Evolutionary conservation across 2,888 invertebrate genomes (phyloP), one percentile per base, ranked within the genome.

Genomic region (Invenusta paracnida): DNA sequence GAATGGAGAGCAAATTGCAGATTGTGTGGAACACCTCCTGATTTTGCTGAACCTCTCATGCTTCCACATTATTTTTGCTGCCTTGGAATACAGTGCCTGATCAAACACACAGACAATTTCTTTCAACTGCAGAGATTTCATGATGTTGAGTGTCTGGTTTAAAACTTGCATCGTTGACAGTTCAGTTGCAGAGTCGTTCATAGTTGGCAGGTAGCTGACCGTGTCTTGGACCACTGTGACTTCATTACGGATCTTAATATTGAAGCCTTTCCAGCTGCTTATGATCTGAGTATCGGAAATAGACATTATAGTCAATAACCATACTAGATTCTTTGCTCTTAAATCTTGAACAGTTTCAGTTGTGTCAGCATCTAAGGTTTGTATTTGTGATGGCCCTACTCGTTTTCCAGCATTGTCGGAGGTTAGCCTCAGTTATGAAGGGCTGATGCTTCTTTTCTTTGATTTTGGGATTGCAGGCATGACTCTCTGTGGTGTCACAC

Each of bases 31-130:
- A 88, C 5, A 27, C 82, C 30, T 88, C 88, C 88, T 31, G 23
- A 89, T 67, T 27, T 30, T 66, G 81, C 67, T 29, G 48, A 85
- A 86, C 82, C 73, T 82, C n/a, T 87, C 66, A 81, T 88, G 84
- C 73, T 87, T 88, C 88, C 87, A 88, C 0, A 85, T 48, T 0
- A 89, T 85, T 79, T 88, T 87, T n/a, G 87, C 83, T 67, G 87
- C 88, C 83, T 88, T 89, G n/a, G 88, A 86, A 87, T 86, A 88
- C 29, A 88, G 84, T 48, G 88, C 88, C 86, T 89, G 87, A 83
- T 88, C 87, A 23, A 88, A 81, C 17, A 87, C 85, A 82, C 48
- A 0, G 31, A 82, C 82, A 30, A 27, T 82, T 30, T 82, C 31
- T 29, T 82, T 30, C 11, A 82, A 30, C 82, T 87, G 0, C n/a